Conservation (phyloP, 2,888 invertebrate species). For the Drosophila yooni region DNA sequence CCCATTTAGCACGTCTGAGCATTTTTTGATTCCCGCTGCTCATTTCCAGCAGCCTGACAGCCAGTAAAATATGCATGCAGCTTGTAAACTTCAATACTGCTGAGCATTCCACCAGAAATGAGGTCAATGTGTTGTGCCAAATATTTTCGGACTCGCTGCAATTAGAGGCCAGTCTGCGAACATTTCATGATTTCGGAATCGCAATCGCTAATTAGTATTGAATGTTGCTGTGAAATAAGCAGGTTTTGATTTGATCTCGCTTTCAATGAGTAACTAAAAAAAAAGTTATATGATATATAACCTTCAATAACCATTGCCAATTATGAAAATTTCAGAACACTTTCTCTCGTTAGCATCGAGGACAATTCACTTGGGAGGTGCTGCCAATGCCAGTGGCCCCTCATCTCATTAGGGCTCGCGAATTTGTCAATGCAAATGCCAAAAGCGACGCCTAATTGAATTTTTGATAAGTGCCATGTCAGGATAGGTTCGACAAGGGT, state of each 20-base stretch:
- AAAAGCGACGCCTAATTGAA: slow-evolving; percentile 62
- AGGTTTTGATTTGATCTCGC: background rate
- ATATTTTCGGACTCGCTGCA: background rate
- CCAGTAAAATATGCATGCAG: slow-evolving; percentile 51
- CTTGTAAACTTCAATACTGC: slow-evolving; percentile 29
- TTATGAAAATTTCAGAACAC: slow-evolving; percentile 22
- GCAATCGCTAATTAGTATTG: slow-evolving; percentile 27
- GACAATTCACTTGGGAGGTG: slow-evolving; percentile 36
- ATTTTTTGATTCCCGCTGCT: slow-evolving; percentile 31
- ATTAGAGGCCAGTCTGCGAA: slow-evolving; percentile 7
- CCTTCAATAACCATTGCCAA: background rate
- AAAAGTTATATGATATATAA: background rate
- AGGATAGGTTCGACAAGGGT: slow-evolving; percentile 32
- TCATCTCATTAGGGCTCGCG: slow-evolving; percentile 49
- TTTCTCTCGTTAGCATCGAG: slow-evolving; percentile 37
- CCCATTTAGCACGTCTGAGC: slow-evolving; percentile 69
- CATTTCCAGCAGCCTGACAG: slow-evolving; percentile 23
- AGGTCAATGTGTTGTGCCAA: slow-evolving; percentile 23
- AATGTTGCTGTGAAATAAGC: slow-evolving; percentile 1
- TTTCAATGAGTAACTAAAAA: background rate
- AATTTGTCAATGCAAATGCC: slow-evolving; percentile 54
- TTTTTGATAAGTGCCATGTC: slow-evolving; percentile 60
- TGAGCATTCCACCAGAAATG: slow-evolving; percentile 19
- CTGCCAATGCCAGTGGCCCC: background rate
- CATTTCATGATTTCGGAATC: slow-evolving; percentile 33